Base-by-base conservation (phyloP, 2,888 invertebrate species). In the Ophion obscuratus region DNA sequence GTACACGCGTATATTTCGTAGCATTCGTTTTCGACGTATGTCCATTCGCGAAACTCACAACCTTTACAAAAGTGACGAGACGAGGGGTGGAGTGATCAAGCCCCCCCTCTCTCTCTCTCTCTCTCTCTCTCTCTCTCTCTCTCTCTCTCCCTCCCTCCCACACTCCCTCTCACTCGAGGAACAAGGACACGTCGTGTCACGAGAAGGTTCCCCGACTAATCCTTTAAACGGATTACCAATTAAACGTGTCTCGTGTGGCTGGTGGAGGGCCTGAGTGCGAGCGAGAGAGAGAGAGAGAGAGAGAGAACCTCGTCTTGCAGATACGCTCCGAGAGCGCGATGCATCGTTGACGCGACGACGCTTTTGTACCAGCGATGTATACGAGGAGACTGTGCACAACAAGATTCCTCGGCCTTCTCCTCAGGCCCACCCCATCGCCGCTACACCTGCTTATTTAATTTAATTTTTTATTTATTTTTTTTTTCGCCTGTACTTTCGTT, bases 151-250 rank as follows among this genome's bases (percentile, higher is more conserved):
- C n/a, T 10, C 40, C 11, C 59, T 61, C 59, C 36, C 36, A 44
- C 68, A 44, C 66, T 79, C 59, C n/a, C 66, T 75, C 57, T 79
- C 68, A 53, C 78, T 61, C 24, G 27, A 27, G 64, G 81, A 83
- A 81, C 88, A 78, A 79, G 89, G 90, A 90, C 92, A 92, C 90
- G 91, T 93, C 90, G 91, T 93, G 92, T 93, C 91, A 90, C 92
- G 92, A 90, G 81, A 90, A 92, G 92, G 90, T 91, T 92, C 81
- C 61, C 53, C 92, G 92, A 91, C 93, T 93, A 93, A 94, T 93
- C 93, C 93, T 92, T 94, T 93, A 92, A 94, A 93, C 93, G 93
- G 93, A 93, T 94, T 93, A 93, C 91, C 93, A 94, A 94, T 93
- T 93, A 93, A 93, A 93, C 92, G 91, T 90, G 92, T 92, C 92